Evolutionary conservation across 2,797 vertebrate genomes (phyloP).

Genomic region (Anolis apletophallus): DNA sequence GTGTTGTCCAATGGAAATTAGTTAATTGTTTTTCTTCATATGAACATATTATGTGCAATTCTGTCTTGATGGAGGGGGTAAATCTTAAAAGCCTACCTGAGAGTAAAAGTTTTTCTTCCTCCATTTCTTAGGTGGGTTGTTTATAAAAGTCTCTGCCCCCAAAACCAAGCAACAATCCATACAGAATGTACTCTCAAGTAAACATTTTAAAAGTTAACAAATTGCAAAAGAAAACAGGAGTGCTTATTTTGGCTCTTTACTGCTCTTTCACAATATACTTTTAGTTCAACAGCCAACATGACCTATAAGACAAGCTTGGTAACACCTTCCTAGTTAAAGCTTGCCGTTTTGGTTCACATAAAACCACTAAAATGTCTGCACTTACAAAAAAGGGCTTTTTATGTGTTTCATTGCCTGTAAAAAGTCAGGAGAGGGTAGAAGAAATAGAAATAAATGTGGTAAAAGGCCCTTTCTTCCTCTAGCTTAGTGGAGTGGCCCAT

Average conservation of each 20-base stretch:
- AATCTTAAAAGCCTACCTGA: not conserved
- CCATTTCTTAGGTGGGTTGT: not conserved
- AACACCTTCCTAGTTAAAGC: conserved; percentile 37
- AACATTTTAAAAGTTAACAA: not conserved
- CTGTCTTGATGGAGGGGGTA: no score
- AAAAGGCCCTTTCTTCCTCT: conserved; percentile 19
- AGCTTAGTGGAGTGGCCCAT: not conserved
- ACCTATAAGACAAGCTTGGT: conserved; percentile 7
- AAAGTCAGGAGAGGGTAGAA: conserved; percentile 45
- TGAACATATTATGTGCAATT: not conserved
- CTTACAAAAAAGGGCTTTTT: conserved; percentile 48
- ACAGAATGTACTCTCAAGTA: not conserved
- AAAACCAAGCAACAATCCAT: not conserved
- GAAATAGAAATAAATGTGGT: conserved; percentile 38
- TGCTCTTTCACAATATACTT: not conserved
- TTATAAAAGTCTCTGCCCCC: not conserved
- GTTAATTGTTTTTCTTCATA: not conserved
- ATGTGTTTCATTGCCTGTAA: conserved; percentile 49
- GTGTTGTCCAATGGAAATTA: not conserved
- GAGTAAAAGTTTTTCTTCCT: not conserved
- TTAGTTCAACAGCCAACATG: not conserved
- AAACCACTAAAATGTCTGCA: conserved; percentile 26
- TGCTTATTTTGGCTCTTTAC: not conserved
- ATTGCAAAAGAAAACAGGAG: not conserved
- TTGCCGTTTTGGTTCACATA: conserved; percentile 9